Base-by-base conservation (phyloP, 30 jellyfish, hydroid and myxozoan genomes). In the Aurelia aurita region DNA sequence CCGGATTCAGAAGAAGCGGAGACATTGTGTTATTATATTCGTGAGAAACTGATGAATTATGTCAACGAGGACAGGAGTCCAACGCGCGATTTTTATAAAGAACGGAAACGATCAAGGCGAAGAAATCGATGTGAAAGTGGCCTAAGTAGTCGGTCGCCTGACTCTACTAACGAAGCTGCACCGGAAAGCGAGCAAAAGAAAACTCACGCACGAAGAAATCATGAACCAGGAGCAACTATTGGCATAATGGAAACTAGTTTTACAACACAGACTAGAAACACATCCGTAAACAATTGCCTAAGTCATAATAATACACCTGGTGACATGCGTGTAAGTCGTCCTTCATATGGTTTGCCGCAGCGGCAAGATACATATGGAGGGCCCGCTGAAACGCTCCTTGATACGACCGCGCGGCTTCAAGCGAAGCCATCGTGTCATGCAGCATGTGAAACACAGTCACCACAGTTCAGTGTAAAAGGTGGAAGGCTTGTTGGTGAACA, bases 1-100 rank as follows among this genome's bases (percentile, higher is more conserved):
- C 97, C 97, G 11, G 89, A 73, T 73, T 69, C 95, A 9, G 97
- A 89, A 47, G 97, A 89, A 45, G 97, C 97, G 20, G 97, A 89
- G 59, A 74, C 72, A n/a, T 62, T 89, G 23, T 69, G 94, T 35
- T 67, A 68, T 58, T 89, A 89, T 54, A 89, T 89, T 58, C 80
- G 89, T 47, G 94, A 89, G 55, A 89, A 83, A 69, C 81, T 89
- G 23, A 69, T 64, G 46, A 66, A 58, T 18, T 77, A 3, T 39
- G 78, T 59, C 3, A 77, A 77, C 63, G 79, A 77, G 61, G 88
- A 58, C 39, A 67, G 62, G 69, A 49, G 31, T 43, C 23, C 88
- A 23, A 60, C 19, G 61, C 79, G 71, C 43, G 88, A 60, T 19
- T 49, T 14, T 8, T 77, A 60, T 39, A 72, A 44, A 15, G 88